Evolutionary conservation across 2,797 vertebrate genomes (phyloP), one percentile per base, ranked within the genome.

Genomic region (Neopelma chrysocephalum): DNA sequence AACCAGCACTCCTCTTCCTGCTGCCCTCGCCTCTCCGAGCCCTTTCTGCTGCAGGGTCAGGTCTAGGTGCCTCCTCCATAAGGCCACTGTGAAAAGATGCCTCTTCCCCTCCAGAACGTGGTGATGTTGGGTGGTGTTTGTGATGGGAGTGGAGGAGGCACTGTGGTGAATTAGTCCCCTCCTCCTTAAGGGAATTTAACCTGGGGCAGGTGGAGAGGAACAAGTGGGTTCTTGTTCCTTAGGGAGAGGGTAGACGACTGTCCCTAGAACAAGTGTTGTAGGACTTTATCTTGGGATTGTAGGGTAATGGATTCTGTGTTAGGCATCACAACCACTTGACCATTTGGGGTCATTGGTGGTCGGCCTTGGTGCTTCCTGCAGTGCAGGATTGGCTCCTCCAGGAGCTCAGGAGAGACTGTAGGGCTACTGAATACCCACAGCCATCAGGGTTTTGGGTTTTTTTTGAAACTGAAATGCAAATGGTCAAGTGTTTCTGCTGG

Each of bases 51-150:
- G 4, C 17, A 54, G 34, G 43, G 13, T 17, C 10, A 0, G 6
- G 18, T 40, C 53, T 43, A 27, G 42, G 15, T 77, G 43, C 23
- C 57, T 78, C 22, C 36, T 66, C 21, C 9, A 5, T 34, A 23
- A 60, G 45, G 20, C 50, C 23, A 2, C 14, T 31, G 43, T 17
- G 32, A 19, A n/a, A 61, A 73, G 60, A 26, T 15, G 20, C 12
- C 5, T 19, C 40, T 64, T 81, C 17, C 9, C 26, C 27, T 69
- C 11, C 36, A 64, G 6, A 45, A 0, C 0, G 3, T 2, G 4
- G 10, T 54, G 70, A 26, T 76, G 19, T 25, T 50, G 51, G 38
- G 17, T 64, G 31, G 31, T 29, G 9, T 34, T 80, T 72, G 25
- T 43, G 40, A 27, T 60, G 60, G 17, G 29, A 77, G 15, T 13